These are phyloP conservation scores for Ernsta delagoae DNA, from an alignment of 2,888 invertebrate genomes.

Conservation along the genomic window DNA sequence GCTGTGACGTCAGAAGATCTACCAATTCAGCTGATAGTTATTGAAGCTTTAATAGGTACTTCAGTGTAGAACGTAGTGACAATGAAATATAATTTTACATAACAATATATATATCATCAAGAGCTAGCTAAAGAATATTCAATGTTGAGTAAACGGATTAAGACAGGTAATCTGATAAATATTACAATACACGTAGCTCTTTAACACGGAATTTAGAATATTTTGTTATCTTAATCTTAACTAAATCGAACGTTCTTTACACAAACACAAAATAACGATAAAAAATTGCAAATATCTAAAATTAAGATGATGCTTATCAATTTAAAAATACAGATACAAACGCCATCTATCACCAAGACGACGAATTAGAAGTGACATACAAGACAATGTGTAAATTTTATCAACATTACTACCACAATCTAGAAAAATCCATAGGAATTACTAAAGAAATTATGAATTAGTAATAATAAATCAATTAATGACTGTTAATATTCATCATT, in stretches of 20 bases:
- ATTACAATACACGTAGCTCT: background rate
- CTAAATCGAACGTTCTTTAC: too few relatives aligned
- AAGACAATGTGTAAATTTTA: slow-evolving; percentile 7
- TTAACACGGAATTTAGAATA: too few relatives aligned
- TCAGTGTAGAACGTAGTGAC: background rate
- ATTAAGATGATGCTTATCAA: too few relatives aligned
- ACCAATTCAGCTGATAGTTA: background rate
- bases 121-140: too few relatives aligned
- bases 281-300: too few relatives aligned
- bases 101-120: too few relatives aligned
- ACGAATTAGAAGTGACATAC: slow-evolving; percentile 39
- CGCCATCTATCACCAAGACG: slow-evolving; percentile 58
- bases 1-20: slow-evolving; percentile 56
- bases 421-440: background rate
- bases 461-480: background rate
- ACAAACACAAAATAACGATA: too few relatives aligned
- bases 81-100: too few relatives aligned
- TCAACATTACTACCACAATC: background rate
- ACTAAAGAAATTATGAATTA: background rate
- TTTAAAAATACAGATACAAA: slow-evolving; percentile 35
- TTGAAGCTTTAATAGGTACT: too few relatives aligned
- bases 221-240: too few relatives aligned
- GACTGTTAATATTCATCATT: too few relatives aligned
- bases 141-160: background rate
- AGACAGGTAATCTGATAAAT: background rate